A percentile compares a stretch with the other conserved stretches of the same genome.
These are phyloP conservation scores for Melanotus villosus DNA, from an alignment of 2,888 invertebrate genomes.

Conservation along the genomic window DNA sequence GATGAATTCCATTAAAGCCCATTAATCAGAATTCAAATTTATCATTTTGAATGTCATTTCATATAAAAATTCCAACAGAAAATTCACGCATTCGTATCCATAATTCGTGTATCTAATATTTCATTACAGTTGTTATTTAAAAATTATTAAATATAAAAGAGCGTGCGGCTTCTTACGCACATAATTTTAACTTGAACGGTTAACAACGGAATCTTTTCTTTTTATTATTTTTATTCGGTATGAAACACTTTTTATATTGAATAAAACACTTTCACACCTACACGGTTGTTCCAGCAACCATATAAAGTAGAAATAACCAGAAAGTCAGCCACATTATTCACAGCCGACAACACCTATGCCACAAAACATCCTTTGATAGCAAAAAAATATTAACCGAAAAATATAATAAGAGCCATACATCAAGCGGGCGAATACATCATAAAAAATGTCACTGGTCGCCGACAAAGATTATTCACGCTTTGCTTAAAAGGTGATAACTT, in stretches of 20 bases:
- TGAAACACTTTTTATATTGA: conserved; percentile 54
- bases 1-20: too few species aligned
- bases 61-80: too few species aligned
- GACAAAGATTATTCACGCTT: conserved; percentile 48
- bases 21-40: too few species aligned
- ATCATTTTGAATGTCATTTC: too few species aligned
- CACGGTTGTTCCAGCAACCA: conserved; percentile 52
- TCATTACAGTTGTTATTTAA: too few species aligned
- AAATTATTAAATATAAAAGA: too few species aligned
- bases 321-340: conserved; percentile 57
- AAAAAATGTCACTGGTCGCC: conserved; percentile 47
- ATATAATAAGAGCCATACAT: conserved; percentile 48
- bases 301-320: conserved; percentile 57
- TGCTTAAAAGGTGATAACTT: conserved; percentile 46
- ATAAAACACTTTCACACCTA: conserved; percentile 57
- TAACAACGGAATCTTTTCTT: too few species aligned
- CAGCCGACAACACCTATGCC: conserved; percentile 54
- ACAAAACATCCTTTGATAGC: conserved; percentile 56
- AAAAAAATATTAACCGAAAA: conserved; percentile 49
- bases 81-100: too few species aligned
- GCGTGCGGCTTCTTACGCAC: too few species aligned
- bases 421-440: conserved; percentile 45
- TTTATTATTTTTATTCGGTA: too few species aligned
- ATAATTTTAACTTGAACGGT: too few species aligned
- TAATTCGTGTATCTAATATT: too few species aligned